phyloP scores from a whole-genome alignment of 2,888 invertebrate genomes.

The Allolobophora icterica region DNA sequence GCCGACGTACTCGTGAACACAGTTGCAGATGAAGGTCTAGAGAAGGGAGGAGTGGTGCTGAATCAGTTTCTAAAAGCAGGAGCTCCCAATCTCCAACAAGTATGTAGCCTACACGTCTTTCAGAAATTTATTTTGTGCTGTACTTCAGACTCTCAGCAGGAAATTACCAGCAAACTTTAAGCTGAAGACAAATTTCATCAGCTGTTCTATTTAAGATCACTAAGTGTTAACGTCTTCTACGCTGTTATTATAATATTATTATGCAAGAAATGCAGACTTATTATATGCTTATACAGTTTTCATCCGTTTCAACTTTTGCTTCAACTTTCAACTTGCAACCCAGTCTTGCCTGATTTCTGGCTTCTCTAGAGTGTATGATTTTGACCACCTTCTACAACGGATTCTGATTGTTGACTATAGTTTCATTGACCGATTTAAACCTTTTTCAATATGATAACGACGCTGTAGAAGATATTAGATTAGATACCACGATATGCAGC shows the following conservation, averaged over 20 bases:
- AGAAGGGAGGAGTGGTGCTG: neutral
- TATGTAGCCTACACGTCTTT: neutral
- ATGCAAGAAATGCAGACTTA: too few species aligned
- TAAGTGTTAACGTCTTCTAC: neutral
- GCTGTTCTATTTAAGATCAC: neutral
- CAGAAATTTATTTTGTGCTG: neutral
- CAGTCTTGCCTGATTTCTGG: too few species aligned
- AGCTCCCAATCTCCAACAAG: neutral
- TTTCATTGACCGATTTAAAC: too few species aligned
- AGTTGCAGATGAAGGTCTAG: neutral
- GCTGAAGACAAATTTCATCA: neutral
- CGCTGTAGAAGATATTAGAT: too few species aligned
- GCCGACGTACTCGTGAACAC: slow-evolving; percentile 24
- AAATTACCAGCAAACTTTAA: neutral
- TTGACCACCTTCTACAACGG: too few species aligned
- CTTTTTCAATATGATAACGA: too few species aligned
- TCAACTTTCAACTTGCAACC: too few species aligned
- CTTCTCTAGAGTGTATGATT: too few species aligned
- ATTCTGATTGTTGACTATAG: too few species aligned
- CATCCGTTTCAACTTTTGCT: too few species aligned
- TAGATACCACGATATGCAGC: neutral
- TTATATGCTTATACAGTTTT: too few species aligned
- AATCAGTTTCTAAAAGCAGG: slow-evolving; percentile 12
- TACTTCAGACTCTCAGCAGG: neutral
- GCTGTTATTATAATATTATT: neutral